Percentiles rank a stretch among this genome's conserved stretches.
Conservation (phyloP, 2,113 vertebrate genomes). For the Crotophaga sulcirostris region DNA sequence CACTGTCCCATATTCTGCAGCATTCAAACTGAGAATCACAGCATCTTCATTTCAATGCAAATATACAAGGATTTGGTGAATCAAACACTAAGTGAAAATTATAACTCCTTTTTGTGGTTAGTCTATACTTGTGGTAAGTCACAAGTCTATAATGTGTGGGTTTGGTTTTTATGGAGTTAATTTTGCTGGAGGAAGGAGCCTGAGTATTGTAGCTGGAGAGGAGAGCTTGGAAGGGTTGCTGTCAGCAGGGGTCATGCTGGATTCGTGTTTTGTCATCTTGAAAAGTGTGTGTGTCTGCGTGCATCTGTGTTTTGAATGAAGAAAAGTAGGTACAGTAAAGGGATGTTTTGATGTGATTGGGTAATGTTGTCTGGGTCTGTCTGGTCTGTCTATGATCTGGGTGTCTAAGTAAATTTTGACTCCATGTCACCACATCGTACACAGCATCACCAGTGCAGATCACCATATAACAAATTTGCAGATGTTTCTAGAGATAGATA, state of each 20-base stretch:
- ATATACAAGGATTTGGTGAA: not conserved
- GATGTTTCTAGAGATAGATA: not conserved
- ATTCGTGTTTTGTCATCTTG: not conserved
- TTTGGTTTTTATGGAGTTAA: not conserved
- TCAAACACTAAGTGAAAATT: not conserved
- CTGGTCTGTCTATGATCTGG: not conserved
- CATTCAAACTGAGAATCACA: not conserved
- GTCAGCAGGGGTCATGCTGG: not conserved
- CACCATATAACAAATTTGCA: not conserved
- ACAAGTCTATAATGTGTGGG: not conserved
- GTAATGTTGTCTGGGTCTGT: not conserved
- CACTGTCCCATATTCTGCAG: not conserved
- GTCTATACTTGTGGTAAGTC: not conserved
- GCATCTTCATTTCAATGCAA: not conserved
- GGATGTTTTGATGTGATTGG: not conserved
- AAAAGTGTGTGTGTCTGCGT: not conserved
- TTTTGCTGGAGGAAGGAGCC: not conserved
- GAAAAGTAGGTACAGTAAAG: not conserved
- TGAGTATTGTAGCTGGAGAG: not conserved
- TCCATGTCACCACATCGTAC: rapidly evolving
- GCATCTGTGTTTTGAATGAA: not conserved
- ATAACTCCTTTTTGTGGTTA: not conserved
- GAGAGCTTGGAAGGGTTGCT: not conserved
- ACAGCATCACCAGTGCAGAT: not conserved
- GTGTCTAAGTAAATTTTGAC: not conserved